Base-by-base conservation (phyloP, 2,797 vertebrate genomes). In the Periophthalmus magnuspinnatus region DNA sequence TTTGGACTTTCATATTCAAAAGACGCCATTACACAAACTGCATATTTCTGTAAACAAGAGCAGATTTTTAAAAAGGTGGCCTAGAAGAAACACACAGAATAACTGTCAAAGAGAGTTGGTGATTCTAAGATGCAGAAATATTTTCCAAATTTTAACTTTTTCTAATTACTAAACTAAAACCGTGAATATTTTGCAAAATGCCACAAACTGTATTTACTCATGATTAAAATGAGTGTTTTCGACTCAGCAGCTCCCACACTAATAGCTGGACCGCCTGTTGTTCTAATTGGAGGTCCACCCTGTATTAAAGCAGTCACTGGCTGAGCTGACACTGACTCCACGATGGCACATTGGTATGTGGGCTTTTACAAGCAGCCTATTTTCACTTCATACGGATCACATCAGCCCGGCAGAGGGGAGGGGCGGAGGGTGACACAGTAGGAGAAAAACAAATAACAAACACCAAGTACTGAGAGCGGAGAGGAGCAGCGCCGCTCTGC, bases 401-500 rank as follows among this genome's bases (percentile, higher is more conserved):
- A 66, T 59, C 22, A 45, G 62, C 57, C 9, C 32, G 67, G 80
- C 7, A 32, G 59, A 41, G 60, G 36, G 64, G 67, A 73, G 72
- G 72, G 81, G 24, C 77, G 64, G 71, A 62, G 74, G 64, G 16
- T 48, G 47, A 78, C 55, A 54, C 41, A 72, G 54, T 73, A 70
- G 61, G 56, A 72, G 56, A 83, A 74, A 79, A 82, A 79, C 70
- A 76, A 87, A 86, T 70, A 83, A 83, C 63, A 72, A 79, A 71
- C 57, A 80, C 67, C 74, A 73, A 80, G 67, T 71, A 61, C 50
- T 73, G 67, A 78, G 69, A 70, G 74, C 71, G 41, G 41, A 77
- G 74, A 77, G 16, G 75, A 81, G 76, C 67, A 71, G 79, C 68
- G 82, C 58, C 78, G 76, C 70, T 71, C 78, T 76, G 78, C 65